Percentiles rank a stretch among this genome's conserved stretches.
Conservation (phyloP, 2,113 vertebrate species). For the Zapus hudsonius region DNA sequence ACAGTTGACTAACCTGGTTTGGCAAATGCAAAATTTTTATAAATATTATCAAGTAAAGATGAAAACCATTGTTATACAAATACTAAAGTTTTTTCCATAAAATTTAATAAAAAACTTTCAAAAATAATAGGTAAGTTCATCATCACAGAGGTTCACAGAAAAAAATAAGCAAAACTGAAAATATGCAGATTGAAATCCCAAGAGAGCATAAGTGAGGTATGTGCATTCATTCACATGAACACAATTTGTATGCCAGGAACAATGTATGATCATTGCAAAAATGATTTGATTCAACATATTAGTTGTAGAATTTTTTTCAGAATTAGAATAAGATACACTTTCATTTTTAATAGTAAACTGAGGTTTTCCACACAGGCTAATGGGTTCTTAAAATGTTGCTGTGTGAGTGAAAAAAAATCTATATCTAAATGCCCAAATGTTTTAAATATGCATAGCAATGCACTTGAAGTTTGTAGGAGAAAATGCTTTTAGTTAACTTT, state of each 20-base stretch:
- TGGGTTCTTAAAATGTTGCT: not conserved
- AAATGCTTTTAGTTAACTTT: not conserved
- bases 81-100: not conserved
- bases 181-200: constrained; percentile 48
- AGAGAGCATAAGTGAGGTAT: not conserved
- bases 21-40: not conserved
- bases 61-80: not conserved
- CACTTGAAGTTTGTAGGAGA: not conserved
- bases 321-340: not conserved
- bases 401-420: not conserved
- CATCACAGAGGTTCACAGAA: not conserved
- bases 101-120: not conserved
- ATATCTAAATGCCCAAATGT: not conserved
- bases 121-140: not conserved
- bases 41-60: not conserved
- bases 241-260: constrained; percentile 49
- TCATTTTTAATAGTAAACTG: not conserved
- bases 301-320: too few species aligned
- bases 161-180: constrained; percentile 10
- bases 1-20: not conserved
- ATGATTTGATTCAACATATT: constrained; percentile 62
- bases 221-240: constrained; percentile 68
- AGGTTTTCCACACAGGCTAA: not conserved
- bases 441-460: not conserved
- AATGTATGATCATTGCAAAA: constrained; percentile 62